These are phyloP conservation scores for Porites australiensis DNA, from an alignment of 64 coral and sea anemone genomes.

Conservation along the genomic window DNA sequence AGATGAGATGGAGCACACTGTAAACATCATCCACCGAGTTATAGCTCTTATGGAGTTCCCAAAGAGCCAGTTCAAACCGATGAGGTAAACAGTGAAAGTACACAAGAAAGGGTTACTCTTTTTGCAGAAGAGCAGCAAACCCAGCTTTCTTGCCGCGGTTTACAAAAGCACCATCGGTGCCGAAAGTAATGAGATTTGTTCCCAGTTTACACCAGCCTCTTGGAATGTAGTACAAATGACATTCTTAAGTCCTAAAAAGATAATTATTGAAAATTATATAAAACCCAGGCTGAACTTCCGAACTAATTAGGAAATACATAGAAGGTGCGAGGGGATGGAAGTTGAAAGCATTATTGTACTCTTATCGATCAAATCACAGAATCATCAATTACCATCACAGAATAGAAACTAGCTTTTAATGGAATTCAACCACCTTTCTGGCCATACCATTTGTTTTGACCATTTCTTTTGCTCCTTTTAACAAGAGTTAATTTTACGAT, in stretches of 20 bases:
- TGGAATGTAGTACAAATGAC: not conserved
- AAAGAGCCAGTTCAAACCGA: not conserved
- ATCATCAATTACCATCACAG: too few species aligned
- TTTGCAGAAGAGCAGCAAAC: conserved; percentile 11
- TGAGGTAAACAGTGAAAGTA: conserved; percentile 6
- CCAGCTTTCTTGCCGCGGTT: conserved; percentile 41
- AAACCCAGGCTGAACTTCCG: not conserved
- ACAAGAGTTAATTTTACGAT: too few species aligned
- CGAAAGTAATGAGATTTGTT: conserved; percentile 13
- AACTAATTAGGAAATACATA: too few species aligned
- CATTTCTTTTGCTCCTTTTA: too few species aligned
- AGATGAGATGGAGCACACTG: conserved; percentile 1
- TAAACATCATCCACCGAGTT: not conserved
- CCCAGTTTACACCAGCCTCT: not conserved
- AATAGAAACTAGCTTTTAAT: too few species aligned
- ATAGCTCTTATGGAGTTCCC: not conserved
- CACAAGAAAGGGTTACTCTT: not conserved
- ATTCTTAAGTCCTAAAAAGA: not conserved
- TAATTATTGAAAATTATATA: not conserved
- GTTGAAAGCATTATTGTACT: too few species aligned
- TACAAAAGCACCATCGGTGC: conserved; percentile 53
- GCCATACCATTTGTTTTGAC: too few species aligned
- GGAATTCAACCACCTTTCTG: too few species aligned
- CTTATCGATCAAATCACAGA: too few species aligned
- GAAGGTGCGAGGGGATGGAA: too few species aligned